Percentiles rank a stretch among this genome's conserved stretches.
Evolutionary conservation across 2,888 invertebrate species (phyloP).

Genomic region (Polydrusus cervinus): DNA sequence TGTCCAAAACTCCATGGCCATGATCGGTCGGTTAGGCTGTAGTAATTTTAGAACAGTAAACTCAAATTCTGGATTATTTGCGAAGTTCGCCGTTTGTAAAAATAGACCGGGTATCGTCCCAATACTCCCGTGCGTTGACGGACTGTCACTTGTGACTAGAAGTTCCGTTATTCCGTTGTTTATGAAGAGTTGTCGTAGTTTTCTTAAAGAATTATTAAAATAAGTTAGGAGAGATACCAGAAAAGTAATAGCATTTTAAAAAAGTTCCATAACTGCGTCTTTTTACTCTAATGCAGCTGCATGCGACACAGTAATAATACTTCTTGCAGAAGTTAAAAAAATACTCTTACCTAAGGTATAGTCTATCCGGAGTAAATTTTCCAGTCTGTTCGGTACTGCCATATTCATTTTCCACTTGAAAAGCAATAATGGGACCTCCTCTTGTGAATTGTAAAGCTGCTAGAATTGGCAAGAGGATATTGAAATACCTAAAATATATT

Average conservation of each 20-base stretch:
- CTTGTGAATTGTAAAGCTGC: constrained; percentile 77
- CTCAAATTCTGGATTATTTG: constrained; percentile 63
- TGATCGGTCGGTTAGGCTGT: constrained; percentile 73
- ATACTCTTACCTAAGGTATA: constrained; percentile 39
- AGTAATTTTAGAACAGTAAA: constrained; percentile 10
- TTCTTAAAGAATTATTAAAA: constrained; percentile 19
- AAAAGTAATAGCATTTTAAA: no score
- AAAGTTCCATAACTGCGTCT: no score
- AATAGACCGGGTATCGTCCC: constrained; percentile 69
- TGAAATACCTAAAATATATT: constrained; percentile 54
- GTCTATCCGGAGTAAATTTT: constrained; percentile 58
- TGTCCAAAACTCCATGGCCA: constrained; percentile 75
- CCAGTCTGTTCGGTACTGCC: constrained; percentile 71
- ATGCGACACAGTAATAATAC: no score
- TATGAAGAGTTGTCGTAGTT: constrained; percentile 66
- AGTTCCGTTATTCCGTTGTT: constrained; percentile 69
- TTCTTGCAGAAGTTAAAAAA: no score
- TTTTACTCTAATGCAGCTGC: no score
- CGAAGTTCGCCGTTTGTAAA: constrained; percentile 75
- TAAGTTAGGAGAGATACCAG: neutral
- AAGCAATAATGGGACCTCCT: constrained; percentile 90
- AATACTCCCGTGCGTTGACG: constrained; percentile 61
- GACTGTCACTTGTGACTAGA: constrained; percentile 74
- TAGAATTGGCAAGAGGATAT: constrained; percentile 71
- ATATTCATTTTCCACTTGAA: constrained; percentile 84